Conservation (phyloP, 2,888 invertebrate species). For the Timandra comae region DNA sequence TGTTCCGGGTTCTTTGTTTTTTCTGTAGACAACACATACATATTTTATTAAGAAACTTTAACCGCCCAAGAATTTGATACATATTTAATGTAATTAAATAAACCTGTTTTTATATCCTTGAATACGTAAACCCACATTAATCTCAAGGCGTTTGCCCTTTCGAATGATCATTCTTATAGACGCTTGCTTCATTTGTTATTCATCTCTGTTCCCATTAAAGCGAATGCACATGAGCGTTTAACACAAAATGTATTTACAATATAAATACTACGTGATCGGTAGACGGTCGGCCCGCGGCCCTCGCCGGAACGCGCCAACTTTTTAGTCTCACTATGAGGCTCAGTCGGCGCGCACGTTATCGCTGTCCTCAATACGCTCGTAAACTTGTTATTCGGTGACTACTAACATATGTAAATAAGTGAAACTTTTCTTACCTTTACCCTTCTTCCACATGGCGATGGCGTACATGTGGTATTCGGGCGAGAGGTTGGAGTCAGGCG, state of each 20-base stretch:
- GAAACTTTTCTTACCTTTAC: conserved; percentile 77
- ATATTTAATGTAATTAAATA: conserved; percentile 9
- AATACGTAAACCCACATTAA: conserved; percentile 14
- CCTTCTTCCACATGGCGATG: conserved; percentile 82
- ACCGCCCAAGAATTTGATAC: conserved; percentile 18
- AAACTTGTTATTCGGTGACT: conserved; percentile 18
- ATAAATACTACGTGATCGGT: conserved; percentile 39
- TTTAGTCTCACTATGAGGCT: conserved; percentile 42
- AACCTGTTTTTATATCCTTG: conserved; percentile 19
- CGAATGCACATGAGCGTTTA: conserved; percentile 22
- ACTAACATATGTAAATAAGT: conserved; percentile 7
- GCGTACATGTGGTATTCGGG: conserved; percentile 80
- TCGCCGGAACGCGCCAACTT: conserved; percentile 38
- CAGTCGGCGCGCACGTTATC: conserved; percentile 37
- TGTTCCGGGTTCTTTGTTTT: conserved; percentile 85
- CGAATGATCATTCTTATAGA: conserved; percentile 22
- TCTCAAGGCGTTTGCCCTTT: conserved; percentile 33
- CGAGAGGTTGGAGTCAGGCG: conserved; percentile 60
- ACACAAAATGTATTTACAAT: conserved; percentile 53
- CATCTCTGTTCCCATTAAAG: conserved; percentile 33
- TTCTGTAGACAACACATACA: conserved; percentile 68
- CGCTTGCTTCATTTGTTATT: conserved; percentile 31
- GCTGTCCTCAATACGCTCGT: conserved; percentile 27
- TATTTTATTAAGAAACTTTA: conserved; percentile 10
- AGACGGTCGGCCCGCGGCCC: conserved; percentile 31